Evolutionary conservation across 2,888 invertebrate genomes (phyloP), one percentile per base, ranked within the genome.

Genomic region (Trichogramma evanescens): DNA sequence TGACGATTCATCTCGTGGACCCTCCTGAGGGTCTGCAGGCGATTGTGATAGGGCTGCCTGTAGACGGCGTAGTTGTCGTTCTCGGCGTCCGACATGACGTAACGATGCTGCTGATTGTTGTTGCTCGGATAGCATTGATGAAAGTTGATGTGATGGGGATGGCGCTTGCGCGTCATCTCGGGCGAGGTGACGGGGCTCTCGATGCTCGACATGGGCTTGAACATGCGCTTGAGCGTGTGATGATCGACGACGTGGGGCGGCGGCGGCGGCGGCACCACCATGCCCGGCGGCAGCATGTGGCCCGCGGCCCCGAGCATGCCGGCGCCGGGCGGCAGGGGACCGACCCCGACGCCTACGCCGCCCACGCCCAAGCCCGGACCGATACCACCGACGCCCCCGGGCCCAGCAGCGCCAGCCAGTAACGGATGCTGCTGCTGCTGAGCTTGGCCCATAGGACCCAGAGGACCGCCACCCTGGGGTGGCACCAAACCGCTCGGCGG

Each of bases 181-280:
- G 93, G 93, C 59, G 93, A 93, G 54, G 93, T 93, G 56, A 90
- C 92, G 1, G 93, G 93, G 73, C 91, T 91, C 75, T 92, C 93
- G 61, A 88, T 87, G 68, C 91, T 91, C 39, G 94, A 91, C 87
- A 96, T 91, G 54, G 95, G 94, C 74, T 95, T 94, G 69, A 96
- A 82, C 92, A 96, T 94, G 66, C 93, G 86, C 78, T 95, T 95
- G 69, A 96, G 82, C 6, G 94, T 94, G 74, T 59, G 63, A 9
- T 57, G 61, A 6, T 59, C 63, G 45, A 26, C 26, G 26, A 26
- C 26, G 26, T 26, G 26, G 26, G 26, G 26, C 6, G 26, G 6
- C 40, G 50, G 50, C 8, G 38, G 50, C 50, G 8, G 6, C 39
- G 13, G 54, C 44, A 45, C 45, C 4, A 26, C 26, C 26, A 50